Percentiles rank a stretch among this genome's conserved stretches.
phyloP scores from a whole-genome alignment of 2,888 invertebrate species.

The Cephus pygmeus region DNA sequence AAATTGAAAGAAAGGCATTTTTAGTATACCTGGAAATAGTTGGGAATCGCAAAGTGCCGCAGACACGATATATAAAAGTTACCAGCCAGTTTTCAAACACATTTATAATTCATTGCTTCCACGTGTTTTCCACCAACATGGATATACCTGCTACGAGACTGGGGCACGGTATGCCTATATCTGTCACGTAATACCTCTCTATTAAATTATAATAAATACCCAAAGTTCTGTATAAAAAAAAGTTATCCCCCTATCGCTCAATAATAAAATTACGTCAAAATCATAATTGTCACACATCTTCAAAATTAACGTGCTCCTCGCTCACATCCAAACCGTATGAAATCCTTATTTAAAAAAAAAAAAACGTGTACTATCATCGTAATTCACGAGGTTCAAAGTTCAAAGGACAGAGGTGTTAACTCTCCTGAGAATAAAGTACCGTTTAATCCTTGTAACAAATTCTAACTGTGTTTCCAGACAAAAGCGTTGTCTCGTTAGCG shows the following conservation, averaged over 20 bases:
- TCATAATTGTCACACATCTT: background rate
- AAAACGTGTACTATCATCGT: background rate
- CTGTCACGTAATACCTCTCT: background rate
- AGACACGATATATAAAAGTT: background rate
- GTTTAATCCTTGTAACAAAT: background rate
- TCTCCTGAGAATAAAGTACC: background rate
- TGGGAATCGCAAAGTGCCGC: background rate
- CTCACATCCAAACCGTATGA: background rate
- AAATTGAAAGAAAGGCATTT: slow-evolving; percentile 58
- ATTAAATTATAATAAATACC: background rate
- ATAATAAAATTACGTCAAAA: background rate
- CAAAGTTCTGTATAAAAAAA: background rate
- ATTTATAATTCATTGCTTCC: background rate
- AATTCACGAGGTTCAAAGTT: background rate
- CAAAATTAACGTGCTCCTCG: background rate
- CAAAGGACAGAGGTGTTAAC: background rate
- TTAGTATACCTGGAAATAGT: background rate
- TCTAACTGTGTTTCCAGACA: background rate
- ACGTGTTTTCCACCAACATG: background rate
- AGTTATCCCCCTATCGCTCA: background rate
- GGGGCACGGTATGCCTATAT: background rate
- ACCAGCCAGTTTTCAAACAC: background rate
- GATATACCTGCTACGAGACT: background rate
- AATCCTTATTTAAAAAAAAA: background rate
- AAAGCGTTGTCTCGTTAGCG: background rate